These are phyloP conservation scores for Lagopus leucura DNA, from an alignment of 2,113 vertebrate species.

Conservation along the genomic window DNA sequence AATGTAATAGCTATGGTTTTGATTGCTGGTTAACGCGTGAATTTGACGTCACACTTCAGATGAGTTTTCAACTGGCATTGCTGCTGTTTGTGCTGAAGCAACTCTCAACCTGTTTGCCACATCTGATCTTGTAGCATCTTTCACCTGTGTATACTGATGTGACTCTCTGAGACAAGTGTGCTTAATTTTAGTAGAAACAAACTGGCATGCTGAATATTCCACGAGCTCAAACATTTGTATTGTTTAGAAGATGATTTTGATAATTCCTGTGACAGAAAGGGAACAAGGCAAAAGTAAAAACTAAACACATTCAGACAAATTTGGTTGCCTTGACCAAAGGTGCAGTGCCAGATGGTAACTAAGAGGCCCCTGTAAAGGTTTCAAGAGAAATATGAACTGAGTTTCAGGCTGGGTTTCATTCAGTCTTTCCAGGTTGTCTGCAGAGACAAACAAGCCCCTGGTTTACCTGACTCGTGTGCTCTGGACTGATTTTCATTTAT, in stretches of 20 bases:
- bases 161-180: neutral
- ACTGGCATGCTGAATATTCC: conserved; percentile 19
- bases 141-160: neutral
- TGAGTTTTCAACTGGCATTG: neutral
- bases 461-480: neutral
- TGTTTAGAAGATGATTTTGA: neutral
- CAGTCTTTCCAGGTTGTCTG: neutral
- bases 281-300: neutral
- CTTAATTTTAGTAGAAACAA: conserved; percentile 43
- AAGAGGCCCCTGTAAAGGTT: neutral
- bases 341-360: neutral
- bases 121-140: conserved; percentile 12
- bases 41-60: neutral
- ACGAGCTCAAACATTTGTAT: neutral
- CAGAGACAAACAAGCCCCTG: neutral
- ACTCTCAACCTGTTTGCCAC: neutral
- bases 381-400: neutral
- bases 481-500: neutral
- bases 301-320: neutral
- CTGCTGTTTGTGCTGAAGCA: neutral
- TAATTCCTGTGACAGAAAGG: neutral
- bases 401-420: neutral
- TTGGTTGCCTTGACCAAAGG: neutral
- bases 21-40: neutral
- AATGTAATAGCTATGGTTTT: neutral